Evolutionary conservation across 2,797 vertebrate species (phyloP).

Genomic region (Neopelma chrysocephalum): DNA sequence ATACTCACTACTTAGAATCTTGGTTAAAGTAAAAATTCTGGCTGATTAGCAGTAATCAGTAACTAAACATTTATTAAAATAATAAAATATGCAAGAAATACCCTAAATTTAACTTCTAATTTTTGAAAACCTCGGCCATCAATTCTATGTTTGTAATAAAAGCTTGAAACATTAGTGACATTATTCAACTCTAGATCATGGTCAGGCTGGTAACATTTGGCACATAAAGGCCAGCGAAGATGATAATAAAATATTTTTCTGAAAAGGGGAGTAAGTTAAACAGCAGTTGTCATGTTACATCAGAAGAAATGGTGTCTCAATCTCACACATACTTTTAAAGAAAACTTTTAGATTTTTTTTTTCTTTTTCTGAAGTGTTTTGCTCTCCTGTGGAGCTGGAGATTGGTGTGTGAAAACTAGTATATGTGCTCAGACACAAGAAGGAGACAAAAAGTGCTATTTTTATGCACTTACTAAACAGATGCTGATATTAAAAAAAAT

Average conservation of each 20-base stretch:
- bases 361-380: not conserved
- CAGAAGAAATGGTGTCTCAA: not conserved
- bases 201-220: not conserved
- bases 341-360: not conserved
- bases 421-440: not conserved
- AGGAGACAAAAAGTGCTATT: not conserved
- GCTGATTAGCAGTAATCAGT: not conserved
- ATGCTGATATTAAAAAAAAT: not conserved
- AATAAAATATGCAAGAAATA: not conserved
- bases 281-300: not conserved
- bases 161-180: not conserved
- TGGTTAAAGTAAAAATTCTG: not conserved
- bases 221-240: not conserved
- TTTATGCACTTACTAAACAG: not conserved
- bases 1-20: not conserved
- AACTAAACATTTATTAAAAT: not conserved
- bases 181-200: not conserved
- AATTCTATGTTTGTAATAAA: not conserved
- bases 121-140: not conserved
- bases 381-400: not conserved
- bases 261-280: not conserved
- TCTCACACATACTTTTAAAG: not conserved
- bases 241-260: not conserved
- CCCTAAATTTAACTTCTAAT: not conserved
- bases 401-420: not conserved